These are phyloP conservation scores for Lordiphosa clarofinis DNA, from an alignment of 1,140 invertebrate genomes.

Conservation along the genomic window DNA sequence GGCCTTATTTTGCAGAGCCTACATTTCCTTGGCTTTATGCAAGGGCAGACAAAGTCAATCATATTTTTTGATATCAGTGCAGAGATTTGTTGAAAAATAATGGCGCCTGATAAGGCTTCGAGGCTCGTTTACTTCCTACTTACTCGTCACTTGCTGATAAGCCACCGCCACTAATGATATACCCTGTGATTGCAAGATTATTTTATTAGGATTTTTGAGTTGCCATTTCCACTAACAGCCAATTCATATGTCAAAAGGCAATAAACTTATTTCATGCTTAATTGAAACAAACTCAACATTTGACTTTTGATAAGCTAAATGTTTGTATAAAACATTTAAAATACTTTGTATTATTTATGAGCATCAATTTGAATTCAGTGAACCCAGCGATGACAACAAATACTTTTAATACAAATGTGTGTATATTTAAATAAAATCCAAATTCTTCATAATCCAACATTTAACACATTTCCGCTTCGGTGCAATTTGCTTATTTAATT, in stretches of 20 bases:
- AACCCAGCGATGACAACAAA: slow-evolving; percentile 37
- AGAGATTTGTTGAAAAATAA: slow-evolving; percentile 15
- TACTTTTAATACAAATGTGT: slow-evolving; percentile 16
- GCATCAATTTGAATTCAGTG: slow-evolving; percentile 33
- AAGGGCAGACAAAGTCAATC: slow-evolving; percentile 15
- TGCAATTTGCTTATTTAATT: slow-evolving; percentile 48
- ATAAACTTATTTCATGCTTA: slow-evolving; percentile 71
- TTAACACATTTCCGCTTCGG: slow-evolving; percentile 64
- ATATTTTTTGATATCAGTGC: slow-evolving; percentile 26
- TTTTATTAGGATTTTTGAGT: not conserved
- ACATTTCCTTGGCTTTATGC: not conserved
- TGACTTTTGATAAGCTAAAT: slow-evolving; percentile 19
- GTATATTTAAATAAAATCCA: slow-evolving; percentile 28
- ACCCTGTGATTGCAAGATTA: not conserved
- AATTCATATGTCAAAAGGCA: slow-evolving; percentile 62
- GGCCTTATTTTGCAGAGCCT: no score
- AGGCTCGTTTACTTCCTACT: slow-evolving; percentile 15
- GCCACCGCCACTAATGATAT: not conserved
- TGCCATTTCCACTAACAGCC: slow-evolving; percentile 28
- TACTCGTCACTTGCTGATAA: slow-evolving; percentile 17
- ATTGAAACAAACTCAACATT: slow-evolving; percentile 61
- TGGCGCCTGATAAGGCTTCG: not conserved
- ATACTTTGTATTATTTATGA: slow-evolving; percentile 62
- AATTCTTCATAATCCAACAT: slow-evolving; percentile 24
- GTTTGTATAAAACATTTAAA: slow-evolving; percentile 27